Conservation (phyloP, 2,888 invertebrate species). For the Ypsolopha sequella region DNA sequence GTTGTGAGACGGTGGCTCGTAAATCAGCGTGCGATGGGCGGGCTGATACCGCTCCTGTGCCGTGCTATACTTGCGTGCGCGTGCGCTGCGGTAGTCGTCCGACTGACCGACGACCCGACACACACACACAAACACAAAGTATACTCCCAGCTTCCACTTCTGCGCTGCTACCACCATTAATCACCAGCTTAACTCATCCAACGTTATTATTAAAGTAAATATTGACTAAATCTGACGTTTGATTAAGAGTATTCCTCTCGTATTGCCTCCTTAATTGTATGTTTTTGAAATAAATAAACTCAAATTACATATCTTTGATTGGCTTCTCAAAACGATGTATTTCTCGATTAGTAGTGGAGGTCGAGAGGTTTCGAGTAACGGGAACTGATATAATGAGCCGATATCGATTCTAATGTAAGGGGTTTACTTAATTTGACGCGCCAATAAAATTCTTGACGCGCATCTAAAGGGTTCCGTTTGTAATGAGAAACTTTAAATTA, state of each 20-base stretch:
- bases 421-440: conserved; percentile 31
- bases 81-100: conserved; percentile 4
- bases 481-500: conserved; percentile 38
- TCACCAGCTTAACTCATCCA: conserved; percentile 52
- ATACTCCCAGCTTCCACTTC: conserved; percentile 38
- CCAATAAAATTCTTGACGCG: conserved; percentile 20
- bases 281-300: conserved; percentile 30
- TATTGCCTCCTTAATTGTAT: conserved; percentile 32
- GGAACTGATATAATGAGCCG: conserved; percentile 14
- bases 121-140: conserved; percentile 17
- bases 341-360: not conserved
- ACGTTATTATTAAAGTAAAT: conserved; percentile 57
- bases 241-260: conserved; percentile 52
- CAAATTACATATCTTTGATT: conserved; percentile 24
- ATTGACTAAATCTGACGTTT: conserved; percentile 63
- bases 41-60: conserved; percentile 48
- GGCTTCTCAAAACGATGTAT: conserved; percentile 12
- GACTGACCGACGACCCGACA: conserved; percentile 6
- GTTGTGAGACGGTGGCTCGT: conserved; percentile 41
- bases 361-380: conserved; percentile 15
- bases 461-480: conserved; percentile 20
- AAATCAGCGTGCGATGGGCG: conserved; percentile 55
- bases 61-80: conserved; percentile 12
- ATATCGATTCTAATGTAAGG: conserved; percentile 19
- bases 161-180: conserved; percentile 42